Base-by-base conservation (phyloP, 2,797 vertebrate genomes). In the Holocentrus rufus region DNA sequence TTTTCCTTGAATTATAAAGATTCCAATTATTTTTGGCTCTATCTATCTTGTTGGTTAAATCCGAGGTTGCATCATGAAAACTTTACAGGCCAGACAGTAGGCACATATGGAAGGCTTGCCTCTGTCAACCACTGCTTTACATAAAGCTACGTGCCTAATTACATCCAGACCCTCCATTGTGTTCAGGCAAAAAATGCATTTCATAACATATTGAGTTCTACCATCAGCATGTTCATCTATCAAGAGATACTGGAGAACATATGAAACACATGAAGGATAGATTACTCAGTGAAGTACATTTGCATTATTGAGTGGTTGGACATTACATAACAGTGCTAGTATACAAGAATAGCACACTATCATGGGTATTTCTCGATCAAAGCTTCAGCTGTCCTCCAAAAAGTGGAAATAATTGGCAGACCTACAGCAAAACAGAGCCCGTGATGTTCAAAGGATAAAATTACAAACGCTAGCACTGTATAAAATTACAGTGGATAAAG, bases 391-490 rank as follows among this genome's bases (percentile, higher is more conserved):
- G 18, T 20, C 47, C 47, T 20, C 47, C 7, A 50, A 50, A n/a
- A n/a, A 47, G 36, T 68, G 54, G 7, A 15, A 54, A 14, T 5
- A 7, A 39, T 39, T 36, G 11, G 34, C 31, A 59, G 57, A 42
- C n/a, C 34, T 9, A 15, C 58, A 57, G 46, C 23, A 15, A 55
- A 55, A 50, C 27, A 50, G 27, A 42, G 44, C 56, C 39, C 0
- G 36, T 18, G 30, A 49, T 4, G 44, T 20, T 78, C 54, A 69
- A 80, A 85, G 82, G 76, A 87, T 83, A 67, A 81, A 64, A 74
- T 64, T 65, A 65, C 25, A 30, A 55, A 25, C 27, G 42, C 20
- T n/a, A 11, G 20, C 36, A 39, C 20, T 3, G 36, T 10, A 39
- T 14, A 25, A 25, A 53, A 13, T 39, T 39, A 11, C 63, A 81